These are phyloP conservation scores for Gasterosteus nipponicus DNA, from an alignment of 2,113 vertebrate genomes.

Conservation along the genomic window DNA sequence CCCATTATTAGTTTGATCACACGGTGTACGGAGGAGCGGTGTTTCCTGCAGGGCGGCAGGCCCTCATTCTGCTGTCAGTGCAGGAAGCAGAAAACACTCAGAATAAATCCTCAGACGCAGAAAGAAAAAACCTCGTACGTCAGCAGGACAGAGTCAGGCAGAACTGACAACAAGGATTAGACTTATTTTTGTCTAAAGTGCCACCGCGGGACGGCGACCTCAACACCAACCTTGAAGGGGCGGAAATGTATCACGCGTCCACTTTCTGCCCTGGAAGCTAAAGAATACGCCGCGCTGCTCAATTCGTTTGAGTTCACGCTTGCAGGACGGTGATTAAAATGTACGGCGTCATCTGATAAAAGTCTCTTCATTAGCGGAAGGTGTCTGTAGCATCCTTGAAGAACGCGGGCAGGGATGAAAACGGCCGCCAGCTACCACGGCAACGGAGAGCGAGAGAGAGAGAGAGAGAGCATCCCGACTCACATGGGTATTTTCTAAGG, in stretches of 20 bases:
- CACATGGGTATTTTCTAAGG: too few species aligned
- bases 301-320: too few species aligned
- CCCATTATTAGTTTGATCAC: slow-evolving; percentile 30
- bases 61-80: slow-evolving; percentile 34
- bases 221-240: background rate
- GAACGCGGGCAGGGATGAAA: too few species aligned
- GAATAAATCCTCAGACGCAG: slow-evolving; percentile 28
- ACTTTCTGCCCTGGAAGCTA: too few species aligned
- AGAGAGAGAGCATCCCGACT: too few species aligned
- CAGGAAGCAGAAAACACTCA: slow-evolving; percentile 4
- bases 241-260: background rate
- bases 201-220: background rate
- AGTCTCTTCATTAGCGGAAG: too few species aligned
- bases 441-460: too few species aligned
- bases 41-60: slow-evolving; percentile 13
- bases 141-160: slow-evolving; percentile 9
- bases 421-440: too few species aligned
- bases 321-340: too few species aligned
- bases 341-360: too few species aligned
- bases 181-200: slow-evolving; percentile 15
- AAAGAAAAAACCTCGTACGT: slow-evolving; percentile 23
- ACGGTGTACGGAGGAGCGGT: background rate
- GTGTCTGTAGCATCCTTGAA: too few species aligned
- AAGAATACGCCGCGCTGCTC: too few species aligned
- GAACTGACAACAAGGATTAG: slow-evolving; percentile 20